Conservation (phyloP, 53 echinoderm and acorn worm species). For the Zoroaster sp. region DNA sequence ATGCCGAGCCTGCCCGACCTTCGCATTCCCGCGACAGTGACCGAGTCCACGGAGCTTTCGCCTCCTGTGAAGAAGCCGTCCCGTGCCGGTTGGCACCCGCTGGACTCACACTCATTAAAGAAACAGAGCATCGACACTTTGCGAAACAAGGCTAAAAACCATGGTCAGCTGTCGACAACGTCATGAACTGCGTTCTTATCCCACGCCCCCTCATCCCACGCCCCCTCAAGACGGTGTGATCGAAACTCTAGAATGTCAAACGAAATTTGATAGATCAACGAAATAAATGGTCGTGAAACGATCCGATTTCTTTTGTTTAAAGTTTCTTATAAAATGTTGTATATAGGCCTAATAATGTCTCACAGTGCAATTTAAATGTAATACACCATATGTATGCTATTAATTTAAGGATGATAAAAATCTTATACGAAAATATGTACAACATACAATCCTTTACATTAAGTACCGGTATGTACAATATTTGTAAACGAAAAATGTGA, state of each 20-base stretch:
- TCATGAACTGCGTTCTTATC: too few species aligned
- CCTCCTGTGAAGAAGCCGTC: neutral
- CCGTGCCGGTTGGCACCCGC: neutral
- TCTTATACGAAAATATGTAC: too few species aligned
- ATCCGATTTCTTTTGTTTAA: neutral
- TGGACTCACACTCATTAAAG: constrained; percentile 27
- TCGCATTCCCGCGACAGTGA: neutral
- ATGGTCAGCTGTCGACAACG: constrained; percentile 5
- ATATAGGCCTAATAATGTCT: neutral
- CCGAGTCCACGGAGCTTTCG: neutral
- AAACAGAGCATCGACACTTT: constrained; percentile 55
- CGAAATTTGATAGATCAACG: too few species aligned
- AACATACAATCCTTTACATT: too few species aligned
- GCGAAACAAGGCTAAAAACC: constrained; percentile 37
- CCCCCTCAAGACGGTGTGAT: too few species aligned
- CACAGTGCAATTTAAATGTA: neutral
- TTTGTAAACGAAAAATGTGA: too few species aligned
- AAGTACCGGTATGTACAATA: too few species aligned
- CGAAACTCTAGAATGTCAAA: too few species aligned
- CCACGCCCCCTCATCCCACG: too few species aligned
- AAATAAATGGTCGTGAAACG: neutral
- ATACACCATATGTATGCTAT: too few species aligned
- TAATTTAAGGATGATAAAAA: too few species aligned
- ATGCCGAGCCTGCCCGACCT: neutral
- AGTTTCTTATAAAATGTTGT: too few species aligned